Conservation (phyloP, 2,113 vertebrate genomes). For the Hystrix brachyura region DNA sequence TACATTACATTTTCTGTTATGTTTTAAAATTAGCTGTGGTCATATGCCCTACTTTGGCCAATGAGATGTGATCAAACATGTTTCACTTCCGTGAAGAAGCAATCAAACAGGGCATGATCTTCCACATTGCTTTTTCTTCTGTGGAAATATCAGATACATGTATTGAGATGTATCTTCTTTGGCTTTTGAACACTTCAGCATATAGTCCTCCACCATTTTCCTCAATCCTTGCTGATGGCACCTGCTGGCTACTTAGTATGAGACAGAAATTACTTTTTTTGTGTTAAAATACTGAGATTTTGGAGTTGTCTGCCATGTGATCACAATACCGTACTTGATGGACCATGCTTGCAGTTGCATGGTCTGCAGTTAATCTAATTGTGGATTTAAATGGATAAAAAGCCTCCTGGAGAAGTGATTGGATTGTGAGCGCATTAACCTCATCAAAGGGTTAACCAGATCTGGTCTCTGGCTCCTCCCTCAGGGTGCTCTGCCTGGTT, state of each 20-base stretch:
- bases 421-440: background rate
- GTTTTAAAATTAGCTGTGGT: background rate
- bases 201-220: background rate
- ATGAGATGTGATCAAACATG: background rate
- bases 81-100: background rate
- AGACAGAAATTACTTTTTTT: background rate
- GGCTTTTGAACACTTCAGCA: background rate
- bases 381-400: background rate
- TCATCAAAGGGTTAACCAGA: background rate
- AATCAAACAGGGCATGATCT: background rate
- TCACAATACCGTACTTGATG: background rate
- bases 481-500: background rate
- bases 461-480: background rate
- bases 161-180: background rate
- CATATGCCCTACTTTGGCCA: background rate
- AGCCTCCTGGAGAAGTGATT: background rate
- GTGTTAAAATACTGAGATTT: background rate
- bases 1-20: background rate
- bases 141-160: background rate
- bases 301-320: background rate
- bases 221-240: background rate
- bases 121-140: background rate
- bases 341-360: background rate
- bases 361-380: background rate
- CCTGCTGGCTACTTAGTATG: background rate